A percentile compares a stretch with the other conserved stretches of the same genome.
These are phyloP conservation scores for Euspilapteryx auroguttella DNA, from an alignment of 2,888 invertebrate species.

Conservation along the genomic window DNA sequence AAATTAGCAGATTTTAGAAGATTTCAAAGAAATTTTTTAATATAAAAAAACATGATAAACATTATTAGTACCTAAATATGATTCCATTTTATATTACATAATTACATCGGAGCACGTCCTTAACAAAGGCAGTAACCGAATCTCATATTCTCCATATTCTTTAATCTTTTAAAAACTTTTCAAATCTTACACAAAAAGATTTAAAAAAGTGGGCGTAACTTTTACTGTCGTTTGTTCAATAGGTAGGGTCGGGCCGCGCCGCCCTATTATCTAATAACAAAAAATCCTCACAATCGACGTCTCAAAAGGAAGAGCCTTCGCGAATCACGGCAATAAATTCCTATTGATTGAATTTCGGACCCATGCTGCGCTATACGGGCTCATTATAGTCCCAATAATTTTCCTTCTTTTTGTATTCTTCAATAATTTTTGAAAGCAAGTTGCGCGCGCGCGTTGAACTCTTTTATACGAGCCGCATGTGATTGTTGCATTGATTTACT, in stretches of 20 bases:
- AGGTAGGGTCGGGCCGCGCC: slow-evolving; percentile 35
- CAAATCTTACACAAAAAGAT: slow-evolving; percentile 32
- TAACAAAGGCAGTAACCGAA: slow-evolving; percentile 20
- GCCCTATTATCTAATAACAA: slow-evolving; percentile 32
- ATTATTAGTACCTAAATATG: too few species aligned
- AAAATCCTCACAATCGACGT: slow-evolving; percentile 26
- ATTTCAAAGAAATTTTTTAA: too few species aligned
- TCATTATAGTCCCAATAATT: slow-evolving; percentile 48
- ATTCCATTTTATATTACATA: too few species aligned
- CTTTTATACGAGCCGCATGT: slow-evolving; percentile 5
- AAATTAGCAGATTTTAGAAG: too few species aligned
- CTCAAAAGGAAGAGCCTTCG: slow-evolving; percentile 43
- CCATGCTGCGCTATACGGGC: slow-evolving; percentile 56
- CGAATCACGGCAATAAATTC: slow-evolving; percentile 57
- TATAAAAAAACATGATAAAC: too few species aligned
- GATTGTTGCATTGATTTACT: too few species aligned
- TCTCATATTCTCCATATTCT: slow-evolving; percentile 32
- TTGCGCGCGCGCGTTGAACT: slow-evolving; percentile 12
- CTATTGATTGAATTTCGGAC: slow-evolving; percentile 56
- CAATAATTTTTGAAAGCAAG: slow-evolving; percentile 6
- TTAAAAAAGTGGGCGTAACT: slow-evolving; percentile 56
- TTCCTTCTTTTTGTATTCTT: slow-evolving; percentile 19
- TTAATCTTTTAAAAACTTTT: slow-evolving; percentile 54
- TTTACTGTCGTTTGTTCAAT: slow-evolving; percentile 41
- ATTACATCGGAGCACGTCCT: too few species aligned